Evolutionary conservation across 2,888 invertebrate genomes (phyloP).

Genomic region (Toxonevra muliebris): DNA sequence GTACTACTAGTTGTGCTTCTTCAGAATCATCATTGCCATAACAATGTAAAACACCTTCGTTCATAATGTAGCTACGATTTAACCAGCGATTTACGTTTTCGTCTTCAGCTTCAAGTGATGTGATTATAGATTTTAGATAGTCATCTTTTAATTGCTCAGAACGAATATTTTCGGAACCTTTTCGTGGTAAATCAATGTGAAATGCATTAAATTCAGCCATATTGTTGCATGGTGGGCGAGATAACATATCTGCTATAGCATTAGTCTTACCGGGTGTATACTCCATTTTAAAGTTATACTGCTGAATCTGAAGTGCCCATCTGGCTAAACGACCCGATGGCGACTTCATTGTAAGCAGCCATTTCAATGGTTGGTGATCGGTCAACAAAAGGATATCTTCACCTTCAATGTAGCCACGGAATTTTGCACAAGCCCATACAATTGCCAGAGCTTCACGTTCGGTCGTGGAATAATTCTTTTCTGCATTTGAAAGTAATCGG

Average conservation of each 20-base stretch:
- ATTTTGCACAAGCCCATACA: slow-evolving; percentile 49
- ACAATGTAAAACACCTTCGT: too few relatives aligned
- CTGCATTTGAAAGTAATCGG: too few relatives aligned
- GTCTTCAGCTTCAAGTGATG: too few relatives aligned
- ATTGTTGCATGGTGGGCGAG: slow-evolving; percentile 25
- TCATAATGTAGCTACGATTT: too few relatives aligned
- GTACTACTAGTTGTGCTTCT: too few relatives aligned
- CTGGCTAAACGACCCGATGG: slow-evolving; percentile 60
- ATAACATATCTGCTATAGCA: slow-evolving; percentile 32
- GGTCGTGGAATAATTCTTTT: too few relatives aligned
- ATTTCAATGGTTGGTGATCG: slow-evolving; percentile 66
- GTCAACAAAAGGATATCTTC: slow-evolving; percentile 49
- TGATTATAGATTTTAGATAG: too few relatives aligned
- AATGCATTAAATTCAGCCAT: too few relatives aligned
- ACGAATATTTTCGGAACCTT: slow-evolving; percentile 27
- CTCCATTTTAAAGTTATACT: slow-evolving; percentile 56
- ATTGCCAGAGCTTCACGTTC: too few relatives aligned
- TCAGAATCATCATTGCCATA: too few relatives aligned
- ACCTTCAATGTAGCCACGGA: slow-evolving; percentile 61
- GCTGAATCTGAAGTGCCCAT: slow-evolving; percentile 63
- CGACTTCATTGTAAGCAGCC: slow-evolving; percentile 60
- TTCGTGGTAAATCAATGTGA: slow-evolving; percentile 26
- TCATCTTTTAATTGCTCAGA: too few relatives aligned
- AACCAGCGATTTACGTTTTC: too few relatives aligned
- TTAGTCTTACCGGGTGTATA: slow-evolving; percentile 56